Conservation (phyloP, 2,113 vertebrate genomes). For the Aptenodytes forsteri region DNA sequence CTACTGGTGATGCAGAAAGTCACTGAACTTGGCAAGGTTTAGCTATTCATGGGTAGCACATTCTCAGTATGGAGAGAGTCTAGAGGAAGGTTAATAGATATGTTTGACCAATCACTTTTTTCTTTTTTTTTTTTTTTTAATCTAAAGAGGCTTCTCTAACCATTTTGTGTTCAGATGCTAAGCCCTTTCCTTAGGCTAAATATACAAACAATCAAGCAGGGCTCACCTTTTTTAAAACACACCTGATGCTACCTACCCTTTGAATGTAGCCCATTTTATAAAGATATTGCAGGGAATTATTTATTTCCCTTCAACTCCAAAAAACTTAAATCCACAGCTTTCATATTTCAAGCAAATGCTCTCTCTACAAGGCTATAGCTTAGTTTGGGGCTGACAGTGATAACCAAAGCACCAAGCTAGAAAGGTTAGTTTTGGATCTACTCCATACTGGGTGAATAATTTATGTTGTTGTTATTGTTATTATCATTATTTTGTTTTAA, state of each 20-base stretch:
- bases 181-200: neutral
- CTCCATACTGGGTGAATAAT: neutral
- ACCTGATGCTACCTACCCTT: neutral
- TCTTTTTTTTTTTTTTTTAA: too few relatives aligned
- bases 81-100: neutral
- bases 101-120: neutral
- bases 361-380: neutral
- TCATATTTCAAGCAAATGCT: neutral
- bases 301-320: neutral
- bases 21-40: neutral
- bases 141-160: neutral
- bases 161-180: neutral
- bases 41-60: neutral
- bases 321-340: neutral
- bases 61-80: neutral
- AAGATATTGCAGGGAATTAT: neutral
- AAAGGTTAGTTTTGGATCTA: neutral
- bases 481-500: neutral
- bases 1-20: neutral
- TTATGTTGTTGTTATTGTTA: neutral
- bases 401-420: neutral
- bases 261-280: neutral
- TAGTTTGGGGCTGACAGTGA: neutral
- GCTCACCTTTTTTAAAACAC: neutral
- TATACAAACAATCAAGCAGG: neutral